Base-by-base conservation (phyloP, 2,113 vertebrate genomes). In the Anarhynchus alexandrinus region DNA sequence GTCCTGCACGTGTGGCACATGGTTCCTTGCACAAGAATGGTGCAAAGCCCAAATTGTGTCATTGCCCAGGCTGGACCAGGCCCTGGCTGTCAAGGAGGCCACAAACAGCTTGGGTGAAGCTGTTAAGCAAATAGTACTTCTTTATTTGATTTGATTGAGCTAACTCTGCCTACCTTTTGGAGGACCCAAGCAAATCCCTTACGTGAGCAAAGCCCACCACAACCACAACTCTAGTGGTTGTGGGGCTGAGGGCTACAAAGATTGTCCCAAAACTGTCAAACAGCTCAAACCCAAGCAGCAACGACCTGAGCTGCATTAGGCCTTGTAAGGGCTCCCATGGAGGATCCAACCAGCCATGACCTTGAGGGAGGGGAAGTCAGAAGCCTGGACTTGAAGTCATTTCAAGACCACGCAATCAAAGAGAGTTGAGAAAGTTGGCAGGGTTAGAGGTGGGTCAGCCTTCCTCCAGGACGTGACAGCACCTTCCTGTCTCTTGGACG, bases 1-100 rank as follows among this genome's bases (percentile, higher is more conserved):
- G 0, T 89, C 51, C 65, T 1, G 2, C 69, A 77, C 0, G 0
- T 26, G 58, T 4, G 0, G 36, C 70, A 45, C 47, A 17, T 3
- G 5, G 11, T 17, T 84, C 21, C 38, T 66, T 58, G 52, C 58
- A 91, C 4, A 6, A 78, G 45, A 76, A 83, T 1, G 10, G 54
- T 82, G 71, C 67, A 90, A 83, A 88, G 71, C 88, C 52, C 49
- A 38, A 26, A 14, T 2, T 0, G 6, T 83, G 86, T 16, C 25
- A 40, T 30, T 52, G 59, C 51, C 62, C 3, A 14, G 23, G 18
- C 58, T 85, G 57, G 49, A 36, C 85, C 61, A 23, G 47, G 54
- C 18, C 36, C 19, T 61, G 88, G 23, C 21, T 72, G 34, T 47
- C 26, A 15, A n/a, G 27, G 29, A 81, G 80, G 40, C 22, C 71